phyloP scores from a whole-genome alignment of 2,888 invertebrate species.

The Nemoura dubitans region DNA sequence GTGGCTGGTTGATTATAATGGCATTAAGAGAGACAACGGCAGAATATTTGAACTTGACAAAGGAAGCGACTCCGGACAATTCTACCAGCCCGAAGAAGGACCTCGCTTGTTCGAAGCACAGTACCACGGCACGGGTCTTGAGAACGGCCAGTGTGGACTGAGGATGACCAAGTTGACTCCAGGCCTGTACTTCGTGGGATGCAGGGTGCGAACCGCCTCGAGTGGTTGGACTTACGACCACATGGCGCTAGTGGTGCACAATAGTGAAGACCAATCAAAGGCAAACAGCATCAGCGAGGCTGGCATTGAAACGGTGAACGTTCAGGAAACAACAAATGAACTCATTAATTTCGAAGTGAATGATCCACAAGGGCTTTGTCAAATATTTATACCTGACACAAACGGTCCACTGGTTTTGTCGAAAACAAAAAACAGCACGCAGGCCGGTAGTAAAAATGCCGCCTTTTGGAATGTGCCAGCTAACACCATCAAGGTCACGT shows the following conservation, averaged over 20 bases:
- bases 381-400: no score
- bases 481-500: not conserved
- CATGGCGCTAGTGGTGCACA: not conserved
- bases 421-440: no score
- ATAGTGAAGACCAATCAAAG: not conserved
- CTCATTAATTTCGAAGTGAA: not conserved
- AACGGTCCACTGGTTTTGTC: no score
- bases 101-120: not conserved
- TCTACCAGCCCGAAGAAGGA: not conserved
- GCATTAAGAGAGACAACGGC: not conserved
- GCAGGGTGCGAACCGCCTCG: not conserved
- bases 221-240: not conserved
- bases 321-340: not conserved
- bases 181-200: not conserved
- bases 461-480: no score
- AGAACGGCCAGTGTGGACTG: not conserved
- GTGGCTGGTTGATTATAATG: not conserved
- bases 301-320: not conserved
- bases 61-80: not conserved
- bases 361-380: not conserved
- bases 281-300: not conserved
- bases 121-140: not conserved
- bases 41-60: not conserved
- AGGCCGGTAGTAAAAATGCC: no score
- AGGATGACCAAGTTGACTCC: not conserved